phyloP scores from a whole-genome alignment of 1,140 invertebrate species.

The Pollicipes pollicipes region DNA sequence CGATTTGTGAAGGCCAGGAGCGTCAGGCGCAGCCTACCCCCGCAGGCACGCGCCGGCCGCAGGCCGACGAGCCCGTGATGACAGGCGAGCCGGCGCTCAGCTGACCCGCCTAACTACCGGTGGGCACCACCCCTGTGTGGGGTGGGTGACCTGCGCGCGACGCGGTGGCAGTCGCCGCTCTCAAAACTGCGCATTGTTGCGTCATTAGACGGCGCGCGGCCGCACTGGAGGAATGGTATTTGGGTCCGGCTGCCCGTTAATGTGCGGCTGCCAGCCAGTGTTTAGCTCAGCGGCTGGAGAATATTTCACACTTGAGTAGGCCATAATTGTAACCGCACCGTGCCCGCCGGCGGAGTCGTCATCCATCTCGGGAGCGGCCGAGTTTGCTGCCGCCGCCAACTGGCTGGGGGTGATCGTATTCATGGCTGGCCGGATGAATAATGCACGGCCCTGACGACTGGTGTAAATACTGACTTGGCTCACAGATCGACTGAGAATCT shows the following conservation, averaged over 20 bases:
- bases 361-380: not conserved
- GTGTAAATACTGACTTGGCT: not conserved
- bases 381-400: not conserved
- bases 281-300: not conserved
- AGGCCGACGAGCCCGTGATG: too few relatives aligned
- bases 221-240: not conserved
- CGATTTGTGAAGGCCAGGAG: not conserved
- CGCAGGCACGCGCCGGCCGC: not conserved
- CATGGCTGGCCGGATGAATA: not conserved
- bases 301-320: not conserved
- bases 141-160: too few relatives aligned
- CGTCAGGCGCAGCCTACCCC: not conserved
- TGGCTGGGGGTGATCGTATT: not conserved
- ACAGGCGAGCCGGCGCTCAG: too few relatives aligned
- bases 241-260: not conserved
- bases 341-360: too few relatives aligned
- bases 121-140: too few relatives aligned
- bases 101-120: too few relatives aligned
- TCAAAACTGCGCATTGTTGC: not conserved
- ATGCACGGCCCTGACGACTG: not conserved
- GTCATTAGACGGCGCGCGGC: not conserved
- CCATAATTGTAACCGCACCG: not conserved
- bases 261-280: not conserved
- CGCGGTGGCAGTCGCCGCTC: too few relatives aligned
- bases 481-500: too few relatives aligned